Evolutionary conservation across 2,113 vertebrate genomes (phyloP), one percentile per base, ranked within the genome.

Genomic region (Erythrolamprus reginae): DNA sequence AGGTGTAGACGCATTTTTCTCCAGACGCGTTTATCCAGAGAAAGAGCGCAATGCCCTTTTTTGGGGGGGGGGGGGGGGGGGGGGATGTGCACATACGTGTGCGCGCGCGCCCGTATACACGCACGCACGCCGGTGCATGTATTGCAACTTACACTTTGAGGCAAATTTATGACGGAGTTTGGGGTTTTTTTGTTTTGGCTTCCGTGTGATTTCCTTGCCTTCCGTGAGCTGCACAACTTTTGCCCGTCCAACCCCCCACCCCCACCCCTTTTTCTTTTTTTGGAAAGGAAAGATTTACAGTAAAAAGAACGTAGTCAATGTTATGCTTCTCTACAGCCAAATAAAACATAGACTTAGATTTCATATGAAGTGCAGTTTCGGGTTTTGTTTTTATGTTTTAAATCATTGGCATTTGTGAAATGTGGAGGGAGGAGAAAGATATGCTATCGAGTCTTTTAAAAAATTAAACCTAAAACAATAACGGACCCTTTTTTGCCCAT

Each of bases 121-220:
- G 33, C n/a, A 10, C 70, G 33, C 26, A 24, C 21, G 12, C 5
- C 12, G 13, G n/a, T 5, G 42, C 17, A 21, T 53, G 28, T 21
- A 77, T 77, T 61, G 28, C 51, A 47, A 38, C 7, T 65, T 47
- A 89, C 0, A 45, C 33, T 47, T 3, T 52, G 61, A 6, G 42
- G 58, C 17, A 89, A 86, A 82, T 3, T 3, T 88, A 86, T 47
- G 51, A 70, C 42, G 86, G 47, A n/a, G n/a, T n/a, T n/a, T n/a
- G n/a, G n/a, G n/a, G n/a, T n/a, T n/a, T 83, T 33, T 21, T 88
- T 89, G 84, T n/a, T 21, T 88, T 89, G 84, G 26, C 77, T 85
- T 83, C 86, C 89, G 56, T 92, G 89, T 28, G 83, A 0, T 84
- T n/a, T n/a, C n/a, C 26, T 17, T 17, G 13, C 17, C 12, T 45